These are phyloP conservation scores for Harpagifer antarcticus DNA, from an alignment of 2,797 vertebrate species.

Conservation along the genomic window DNA sequence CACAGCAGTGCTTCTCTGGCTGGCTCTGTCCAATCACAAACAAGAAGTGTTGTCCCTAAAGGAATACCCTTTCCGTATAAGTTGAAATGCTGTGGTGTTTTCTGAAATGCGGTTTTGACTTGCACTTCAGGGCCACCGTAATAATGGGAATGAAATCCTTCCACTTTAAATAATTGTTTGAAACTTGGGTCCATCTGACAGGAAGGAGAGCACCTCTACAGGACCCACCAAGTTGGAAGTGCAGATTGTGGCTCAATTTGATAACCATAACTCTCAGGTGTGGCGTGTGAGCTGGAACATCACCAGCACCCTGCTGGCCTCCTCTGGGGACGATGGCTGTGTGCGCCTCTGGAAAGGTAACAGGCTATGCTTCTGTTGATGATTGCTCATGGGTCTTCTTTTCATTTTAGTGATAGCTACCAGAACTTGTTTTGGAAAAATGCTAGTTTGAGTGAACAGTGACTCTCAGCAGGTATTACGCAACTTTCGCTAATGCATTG, in stretches of 20 bases:
- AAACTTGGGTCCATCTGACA: slow-evolving; percentile 59
- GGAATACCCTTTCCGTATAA: too few species aligned
- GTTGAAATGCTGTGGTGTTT: too few species aligned
- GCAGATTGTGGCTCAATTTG: slow-evolving; percentile 96
- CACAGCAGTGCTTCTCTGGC: too few species aligned
- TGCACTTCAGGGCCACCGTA: too few species aligned
- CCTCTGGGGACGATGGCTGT: slow-evolving; percentile 97
- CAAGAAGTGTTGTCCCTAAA: too few species aligned
- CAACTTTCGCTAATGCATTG: not conserved
- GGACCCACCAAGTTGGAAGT: slow-evolving; percentile 96
- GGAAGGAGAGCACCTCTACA: slow-evolving; percentile 91
- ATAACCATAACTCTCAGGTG: slow-evolving; percentile 98
- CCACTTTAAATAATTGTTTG: not conserved
- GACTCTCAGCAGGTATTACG: not conserved
- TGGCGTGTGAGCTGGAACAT: slow-evolving; percentile 99
- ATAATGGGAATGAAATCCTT: not conserved
- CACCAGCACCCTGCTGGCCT: slow-evolving; percentile 96
- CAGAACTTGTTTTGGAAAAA: not conserved
- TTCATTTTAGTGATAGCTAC: not conserved
- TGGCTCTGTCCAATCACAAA: too few species aligned
- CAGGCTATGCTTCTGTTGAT: not conserved
- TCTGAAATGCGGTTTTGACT: too few species aligned
- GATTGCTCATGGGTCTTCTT: not conserved
- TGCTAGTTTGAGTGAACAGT: not conserved
- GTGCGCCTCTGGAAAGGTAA: slow-evolving; percentile 98